Base-by-base conservation (phyloP, 2,113 vertebrate species). In the Mustela nigripes region DNA sequence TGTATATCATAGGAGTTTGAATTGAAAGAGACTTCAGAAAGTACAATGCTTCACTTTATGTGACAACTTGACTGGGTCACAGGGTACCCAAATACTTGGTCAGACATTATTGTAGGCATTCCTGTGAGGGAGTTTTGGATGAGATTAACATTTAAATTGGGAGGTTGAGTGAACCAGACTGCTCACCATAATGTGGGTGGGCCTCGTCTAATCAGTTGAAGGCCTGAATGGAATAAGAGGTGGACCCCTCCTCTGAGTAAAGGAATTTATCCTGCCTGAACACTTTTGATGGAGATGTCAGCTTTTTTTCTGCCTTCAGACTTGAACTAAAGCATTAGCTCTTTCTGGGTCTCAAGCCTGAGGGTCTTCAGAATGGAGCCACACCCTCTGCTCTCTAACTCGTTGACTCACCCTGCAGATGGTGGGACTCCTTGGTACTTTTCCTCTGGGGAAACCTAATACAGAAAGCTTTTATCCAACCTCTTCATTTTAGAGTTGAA, bases 131-230 rank as follows among this genome's bases (percentile, higher is more conserved):
- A 50, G 24, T 39, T 65, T 80, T 62, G 36, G 53, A 74, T 67
- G 28, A 24, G 48, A 74, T 95, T 85, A 62, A 62, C 78, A 92
- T 85, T 90, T 63, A 89, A 63, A 63, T 63, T 28, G 62, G 73
- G 6, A 71, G 50, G 45, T 11, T 78, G 73, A 71, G 39, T 48
- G 69, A 89, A 92, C 7, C 19, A 89, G 60, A 76, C 83, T 69
- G 15, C 31, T 36, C 18, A 56, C 26, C 19, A 58, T 60, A 56
- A 39, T 45, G 24, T 8, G 28, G 48, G 33, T 8, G 14, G 28
- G 67, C 9, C 14, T 89, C 4, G 39, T 62, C 28, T 24, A 67
- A 63, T 60, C 74, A 60, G 9, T 22, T n/a, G 18, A 86, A 89
- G 33, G 16, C 39, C 33, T 45, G 21, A 26, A 65, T 48, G 84